Conservation (phyloP, 2,797 vertebrate species). For the Acropternis orthonyx region DNA sequence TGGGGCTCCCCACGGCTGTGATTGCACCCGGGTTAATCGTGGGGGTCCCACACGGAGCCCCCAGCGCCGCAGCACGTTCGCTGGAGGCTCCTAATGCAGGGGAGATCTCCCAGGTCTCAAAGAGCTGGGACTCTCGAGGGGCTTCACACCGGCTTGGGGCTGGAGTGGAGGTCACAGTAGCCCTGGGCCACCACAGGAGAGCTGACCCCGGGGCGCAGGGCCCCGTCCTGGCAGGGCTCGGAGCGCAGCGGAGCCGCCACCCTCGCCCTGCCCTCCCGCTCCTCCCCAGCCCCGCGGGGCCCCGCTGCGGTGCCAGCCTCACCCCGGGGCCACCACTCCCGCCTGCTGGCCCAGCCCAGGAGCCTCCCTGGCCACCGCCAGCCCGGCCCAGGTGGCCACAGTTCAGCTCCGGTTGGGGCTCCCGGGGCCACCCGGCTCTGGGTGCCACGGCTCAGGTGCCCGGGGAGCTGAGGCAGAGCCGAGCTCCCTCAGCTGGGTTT, state of each 20-base stretch:
- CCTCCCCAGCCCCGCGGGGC: background rate
- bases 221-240: background rate
- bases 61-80: rapidly evolving
- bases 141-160: background rate
- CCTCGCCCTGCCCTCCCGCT: background rate
- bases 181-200: background rate
- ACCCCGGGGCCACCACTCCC: background rate
- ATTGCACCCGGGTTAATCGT: rapidly evolving
- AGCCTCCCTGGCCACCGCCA: background rate
- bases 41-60: rapidly evolving
- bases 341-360: background rate
- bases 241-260: background rate
- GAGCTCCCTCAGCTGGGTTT: background rate
- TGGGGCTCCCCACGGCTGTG: background rate
- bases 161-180: rapidly evolving
- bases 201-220: background rate
- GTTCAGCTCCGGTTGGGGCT: background rate
- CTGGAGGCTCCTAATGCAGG: rapidly evolving
- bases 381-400: background rate
- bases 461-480: background rate
- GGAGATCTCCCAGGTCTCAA: rapidly evolving
- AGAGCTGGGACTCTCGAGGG: background rate
- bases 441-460: background rate
- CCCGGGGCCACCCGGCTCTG: background rate
- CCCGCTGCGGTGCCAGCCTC: background rate